Evolutionary conservation across 2,113 vertebrate species (phyloP).

Genomic region (Peromyscus californicus): DNA sequence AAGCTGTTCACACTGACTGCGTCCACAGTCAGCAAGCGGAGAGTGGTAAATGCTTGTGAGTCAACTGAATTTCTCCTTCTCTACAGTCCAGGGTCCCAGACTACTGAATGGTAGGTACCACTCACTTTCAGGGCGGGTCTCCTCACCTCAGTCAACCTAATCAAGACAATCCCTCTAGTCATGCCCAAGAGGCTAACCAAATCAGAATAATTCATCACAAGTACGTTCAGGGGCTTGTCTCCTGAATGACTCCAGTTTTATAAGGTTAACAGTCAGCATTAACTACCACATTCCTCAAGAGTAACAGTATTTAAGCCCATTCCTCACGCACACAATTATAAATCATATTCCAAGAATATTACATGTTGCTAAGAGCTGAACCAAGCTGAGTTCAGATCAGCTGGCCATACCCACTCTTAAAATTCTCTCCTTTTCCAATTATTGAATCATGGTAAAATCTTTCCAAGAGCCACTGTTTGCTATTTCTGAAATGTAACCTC

Average conservation of each 20-base stretch:
- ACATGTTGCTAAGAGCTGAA: neutral
- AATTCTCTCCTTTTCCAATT: too few species aligned
- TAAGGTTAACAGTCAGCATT: neutral
- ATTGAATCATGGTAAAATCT: neutral
- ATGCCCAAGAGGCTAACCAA: neutral
- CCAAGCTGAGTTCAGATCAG: neutral
- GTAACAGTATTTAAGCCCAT: neutral
- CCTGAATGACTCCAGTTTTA: neutral
- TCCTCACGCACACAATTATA: neutral
- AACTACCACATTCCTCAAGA: neutral
- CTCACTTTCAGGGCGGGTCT: neutral
- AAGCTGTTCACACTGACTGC: neutral
- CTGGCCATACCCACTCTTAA: fast-evolving
- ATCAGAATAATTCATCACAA: neutral
- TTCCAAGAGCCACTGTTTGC: neutral
- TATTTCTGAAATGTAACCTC: neutral
- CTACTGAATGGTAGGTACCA: neutral
- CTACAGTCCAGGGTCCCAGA: neutral
- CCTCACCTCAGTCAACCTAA: neutral
- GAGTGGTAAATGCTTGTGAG: too few species aligned
- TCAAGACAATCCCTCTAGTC: neutral
- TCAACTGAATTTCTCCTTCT: neutral
- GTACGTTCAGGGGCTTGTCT: neutral
- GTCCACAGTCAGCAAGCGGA: neutral
- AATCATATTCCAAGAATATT: neutral